These are phyloP conservation scores for Rhorus exstirpatorius DNA, from an alignment of 2,888 invertebrate genomes.

Conservation along the genomic window DNA sequence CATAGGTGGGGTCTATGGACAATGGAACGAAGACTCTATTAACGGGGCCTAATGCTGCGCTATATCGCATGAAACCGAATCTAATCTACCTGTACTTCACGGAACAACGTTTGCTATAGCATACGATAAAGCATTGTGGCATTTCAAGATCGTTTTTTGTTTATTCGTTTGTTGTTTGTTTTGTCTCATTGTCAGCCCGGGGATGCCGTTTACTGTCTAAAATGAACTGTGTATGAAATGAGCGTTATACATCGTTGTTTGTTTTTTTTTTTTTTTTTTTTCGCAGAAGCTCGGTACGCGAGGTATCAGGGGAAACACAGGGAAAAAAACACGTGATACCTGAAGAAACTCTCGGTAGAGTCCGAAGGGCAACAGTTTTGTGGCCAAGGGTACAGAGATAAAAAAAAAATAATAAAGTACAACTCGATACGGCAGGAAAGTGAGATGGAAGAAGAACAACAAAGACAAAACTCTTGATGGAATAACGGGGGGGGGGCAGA, in stretches of 20 bases:
- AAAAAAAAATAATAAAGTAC: conserved; percentile 42
- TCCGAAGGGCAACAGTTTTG: conserved; percentile 61
- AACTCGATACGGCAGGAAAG: conserved; percentile 42
- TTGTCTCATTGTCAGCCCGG: too few relatives aligned
- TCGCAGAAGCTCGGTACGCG: conserved; percentile 21
- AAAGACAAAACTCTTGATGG: conserved; percentile 47
- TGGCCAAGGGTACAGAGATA: conserved; percentile 59
- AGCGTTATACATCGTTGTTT: conserved; percentile 14
- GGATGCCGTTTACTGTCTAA: neutral
- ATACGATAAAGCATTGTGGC: too few relatives aligned
- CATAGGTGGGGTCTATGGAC: too few relatives aligned
- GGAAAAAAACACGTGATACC: conserved; percentile 19
- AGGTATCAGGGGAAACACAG: conserved; percentile 6
- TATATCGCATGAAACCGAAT: too few relatives aligned
- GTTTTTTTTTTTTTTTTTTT: too few relatives aligned
- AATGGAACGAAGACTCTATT: too few relatives aligned
- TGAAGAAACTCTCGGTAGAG: conserved; percentile 48
- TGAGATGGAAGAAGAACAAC: conserved; percentile 27
- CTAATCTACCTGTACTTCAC: too few relatives aligned
- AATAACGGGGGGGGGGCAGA: conserved; percentile 54
- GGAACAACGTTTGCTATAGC: too few relatives aligned
- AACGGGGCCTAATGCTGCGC: too few relatives aligned
- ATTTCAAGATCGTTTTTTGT: too few relatives aligned
- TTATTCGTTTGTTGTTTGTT: neutral
- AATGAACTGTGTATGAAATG: conserved; percentile 20